Base-by-base conservation (phyloP, 2,797 vertebrate species). In the Phoeniculus purpureus region DNA sequence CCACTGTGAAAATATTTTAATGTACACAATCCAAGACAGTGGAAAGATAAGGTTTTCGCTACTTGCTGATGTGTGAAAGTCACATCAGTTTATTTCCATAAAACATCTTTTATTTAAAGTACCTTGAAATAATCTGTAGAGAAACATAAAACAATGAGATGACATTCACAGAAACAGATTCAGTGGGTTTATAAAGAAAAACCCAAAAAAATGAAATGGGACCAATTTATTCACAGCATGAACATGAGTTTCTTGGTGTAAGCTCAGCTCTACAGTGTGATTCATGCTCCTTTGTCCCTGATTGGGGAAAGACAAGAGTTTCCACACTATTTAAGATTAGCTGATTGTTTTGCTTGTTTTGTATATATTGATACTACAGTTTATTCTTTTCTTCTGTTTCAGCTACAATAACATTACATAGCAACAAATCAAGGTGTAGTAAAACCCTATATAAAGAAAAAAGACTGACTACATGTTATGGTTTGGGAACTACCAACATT, bases 131-230 rank as follows among this genome's bases (percentile, higher is more conserved):
- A 82, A 25, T 43, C 37, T 27, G 32, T 14, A n/a, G 15, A 31
- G 67, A 85, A 84, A 58, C 27, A 64, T 51, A 82, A 90, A 92
- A 87, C 81, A 87, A 94, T 87, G 74, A 92, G 34, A 56, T 55
- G 17, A 6, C 13, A 60, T 55, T 81, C 64, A 73, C 31, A 71
- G 70, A 43, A 84, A 65, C 10, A 64, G 9, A 8, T 79, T 93
- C 66, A 76, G 21, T 55, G 15, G 77, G n/a, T 32, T 90, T 75
- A 51, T 77, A 47, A 59, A 86, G 65, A 77, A 6, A 71, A 45
- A 3, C 61, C 26, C 34, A 37, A 74, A 93, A 81, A 77, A 82
- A 74, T 56, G 1, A 89, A 90, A 89, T 37, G 45, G 6, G 60
- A 54, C 15, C 6, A 12, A 31, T 16, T 48, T 85, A 10, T 55